Base-by-base conservation (phyloP, 2,113 vertebrate genomes). In the Channa maculata region DNA sequence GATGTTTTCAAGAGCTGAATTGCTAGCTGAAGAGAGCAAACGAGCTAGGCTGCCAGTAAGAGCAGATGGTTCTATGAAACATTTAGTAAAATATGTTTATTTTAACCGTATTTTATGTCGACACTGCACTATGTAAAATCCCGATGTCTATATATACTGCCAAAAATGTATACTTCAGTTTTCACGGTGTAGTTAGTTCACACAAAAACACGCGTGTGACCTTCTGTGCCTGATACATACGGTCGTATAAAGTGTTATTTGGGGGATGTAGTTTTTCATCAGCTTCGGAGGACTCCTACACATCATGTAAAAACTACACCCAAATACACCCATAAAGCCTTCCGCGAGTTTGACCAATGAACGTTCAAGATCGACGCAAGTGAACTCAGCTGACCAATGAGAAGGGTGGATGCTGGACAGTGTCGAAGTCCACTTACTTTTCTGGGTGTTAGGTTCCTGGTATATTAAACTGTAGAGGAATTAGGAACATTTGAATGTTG, bases 401-500 rank as follows among this genome's bases (percentile, higher is more conserved):
- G 81, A 80, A 36, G 9, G 12, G 45, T 1, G 46, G 33, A 82
- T 92, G 76, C 89, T 93, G 69, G 71, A 77, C 64, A 67, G 83
- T 86, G 78, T 86, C 79, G 84, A 89, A 85, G 89, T 92, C 88
- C 82, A 75, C 78, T 86, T 75, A 88, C 71, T 92, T 92, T 86
- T 80, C 75, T 82, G 65, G 86, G 78, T 82, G 85, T 77, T 76
- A 73, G 85, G 76, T 77, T 64, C 65, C 81, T 85, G 60, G 72
- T 66, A 77, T 82, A 87, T 71, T 80, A 59, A 88, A 86, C 59
- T 46, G 50, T 72, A 46, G 75, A 46, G 75, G 75, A 77, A 66
- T 67, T 45, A 61, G 68, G 70, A 78, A 68, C 33, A 39, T 77
- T 86, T 86, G 66, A 54, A 82, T 80, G 86, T 78, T 68, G 82